Evolutionary conservation across 2,888 invertebrate genomes (phyloP), one percentile per base, ranked within the genome.

Genomic region (Saturnia japonica): DNA sequence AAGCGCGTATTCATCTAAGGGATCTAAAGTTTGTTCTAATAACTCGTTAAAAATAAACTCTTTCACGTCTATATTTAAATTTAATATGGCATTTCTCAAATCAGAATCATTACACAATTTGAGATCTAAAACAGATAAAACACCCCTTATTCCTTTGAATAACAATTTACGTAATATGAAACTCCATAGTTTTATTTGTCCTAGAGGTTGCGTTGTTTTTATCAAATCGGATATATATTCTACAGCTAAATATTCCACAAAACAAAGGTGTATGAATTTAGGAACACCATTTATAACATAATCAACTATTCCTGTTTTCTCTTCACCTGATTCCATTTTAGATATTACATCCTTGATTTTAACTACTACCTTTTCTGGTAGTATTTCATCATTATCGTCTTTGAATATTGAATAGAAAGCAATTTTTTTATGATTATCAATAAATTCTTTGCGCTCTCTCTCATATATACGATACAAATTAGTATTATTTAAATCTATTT

Each of bases 171-270:
- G 14, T 57, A 51, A 22, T 12, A 16, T 45, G 34, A 51, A 34
- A 42, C 57, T 45, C 42, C 51, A 54, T 16, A 68, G 40, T 40
- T 22, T 68, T 6, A 40, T 57, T 68, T 42, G 54, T 14, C 22
- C 14, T 14, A 14, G 14, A 8, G 12, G 22, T 3, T 22, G 3
- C 22, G 1, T 25, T 16, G 62, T 51, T 69, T 76, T 76, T 16
- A 76, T 22, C 42, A 70, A 51, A 34, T 74, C 72, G 43, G 72
- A 74, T n/a, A 76, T 2, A n/a, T 74, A 71, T 67, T 74, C 76
- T 4, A 74, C 71, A 1, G 76, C 76, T 22, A 72, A 76, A 47
- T 76, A 71, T 45, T 76, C 76, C 11, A 73, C 54, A 54, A 76
- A 75, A 12, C 72, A 68, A 67, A 69, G 54, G 67, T 75, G 76